A percentile compares a stretch with the other conserved stretches of the same genome.
phyloP scores from a whole-genome alignment of 2,113 vertebrate genomes.

The Falco punctatus region DNA sequence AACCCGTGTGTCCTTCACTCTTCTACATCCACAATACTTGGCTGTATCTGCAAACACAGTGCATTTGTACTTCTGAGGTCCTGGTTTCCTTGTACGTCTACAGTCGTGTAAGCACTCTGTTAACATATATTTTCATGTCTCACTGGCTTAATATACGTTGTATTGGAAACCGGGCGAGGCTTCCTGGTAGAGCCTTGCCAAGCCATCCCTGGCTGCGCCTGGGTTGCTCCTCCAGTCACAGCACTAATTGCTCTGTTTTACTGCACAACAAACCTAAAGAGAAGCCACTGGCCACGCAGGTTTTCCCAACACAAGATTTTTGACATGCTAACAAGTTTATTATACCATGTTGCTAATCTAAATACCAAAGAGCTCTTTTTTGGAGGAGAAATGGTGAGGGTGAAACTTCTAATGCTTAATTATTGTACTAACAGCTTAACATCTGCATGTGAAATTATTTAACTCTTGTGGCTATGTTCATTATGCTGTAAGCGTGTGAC shows the following conservation, averaged over 20 bases:
- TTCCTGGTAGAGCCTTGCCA: neutral
- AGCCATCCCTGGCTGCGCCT: neutral
- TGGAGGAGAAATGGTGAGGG: neutral
- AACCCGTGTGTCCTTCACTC: neutral
- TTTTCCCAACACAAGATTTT: constrained; percentile 42
- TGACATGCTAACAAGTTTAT: constrained; percentile 45
- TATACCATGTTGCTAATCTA: constrained; percentile 53
- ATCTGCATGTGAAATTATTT: neutral
- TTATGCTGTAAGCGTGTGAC: neutral
- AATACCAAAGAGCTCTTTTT: constrained; percentile 8
- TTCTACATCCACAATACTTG: accelerated
- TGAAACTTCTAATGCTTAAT: neutral
- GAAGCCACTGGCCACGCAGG: neutral
- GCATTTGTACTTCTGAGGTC: neutral
- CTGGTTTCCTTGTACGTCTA: neutral
- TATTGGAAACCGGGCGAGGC: neutral
- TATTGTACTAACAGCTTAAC: neutral
- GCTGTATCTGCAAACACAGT: neutral
- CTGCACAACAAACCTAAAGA: neutral
- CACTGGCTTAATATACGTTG: accelerated
- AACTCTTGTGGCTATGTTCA: neutral
- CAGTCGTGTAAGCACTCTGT: neutral
- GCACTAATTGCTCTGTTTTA: constrained; percentile 7
- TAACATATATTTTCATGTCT: accelerated
- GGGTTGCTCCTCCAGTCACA: neutral